Evolutionary conservation across 2,113 vertebrate genomes (phyloP).

Genomic region (Fregetta grallaria): DNA sequence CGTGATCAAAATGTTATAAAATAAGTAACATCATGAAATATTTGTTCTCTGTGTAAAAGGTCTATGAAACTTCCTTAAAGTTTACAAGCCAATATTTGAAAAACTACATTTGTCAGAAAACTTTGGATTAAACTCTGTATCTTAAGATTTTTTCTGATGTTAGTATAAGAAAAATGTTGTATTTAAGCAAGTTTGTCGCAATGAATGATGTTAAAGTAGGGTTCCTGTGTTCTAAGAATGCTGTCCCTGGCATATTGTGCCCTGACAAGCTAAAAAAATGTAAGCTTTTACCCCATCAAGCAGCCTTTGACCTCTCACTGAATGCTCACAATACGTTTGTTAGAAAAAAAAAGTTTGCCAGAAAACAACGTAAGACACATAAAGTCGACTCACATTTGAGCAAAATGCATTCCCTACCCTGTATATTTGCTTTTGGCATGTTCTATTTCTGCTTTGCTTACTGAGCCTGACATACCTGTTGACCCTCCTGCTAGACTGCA

Average conservation of each 20-base stretch:
- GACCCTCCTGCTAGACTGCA: background rate
- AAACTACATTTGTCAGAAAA: background rate
- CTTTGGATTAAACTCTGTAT: background rate
- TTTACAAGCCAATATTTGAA: background rate
- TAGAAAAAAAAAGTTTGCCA: background rate
- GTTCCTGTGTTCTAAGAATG: background rate
- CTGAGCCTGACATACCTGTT: background rate
- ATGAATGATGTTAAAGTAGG: background rate
- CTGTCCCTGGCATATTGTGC: background rate
- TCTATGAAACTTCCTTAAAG: background rate
- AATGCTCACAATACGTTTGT: background rate
- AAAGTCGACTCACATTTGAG: background rate
- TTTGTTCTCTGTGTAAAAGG: background rate
- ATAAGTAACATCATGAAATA: background rate
- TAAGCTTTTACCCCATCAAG: background rate
- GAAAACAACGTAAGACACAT: background rate
- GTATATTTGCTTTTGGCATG: background rate
- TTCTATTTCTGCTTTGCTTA: background rate
- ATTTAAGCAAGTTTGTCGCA: conserved; percentile 3
- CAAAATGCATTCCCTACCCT: background rate
- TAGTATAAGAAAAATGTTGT: background rate
- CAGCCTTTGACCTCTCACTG: background rate
- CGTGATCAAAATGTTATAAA: background rate
- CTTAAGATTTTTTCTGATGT: background rate
- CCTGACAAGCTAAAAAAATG: background rate